phyloP scores from a whole-genome alignment of 2,888 invertebrate species.

The Coremacera marginata region DNA sequence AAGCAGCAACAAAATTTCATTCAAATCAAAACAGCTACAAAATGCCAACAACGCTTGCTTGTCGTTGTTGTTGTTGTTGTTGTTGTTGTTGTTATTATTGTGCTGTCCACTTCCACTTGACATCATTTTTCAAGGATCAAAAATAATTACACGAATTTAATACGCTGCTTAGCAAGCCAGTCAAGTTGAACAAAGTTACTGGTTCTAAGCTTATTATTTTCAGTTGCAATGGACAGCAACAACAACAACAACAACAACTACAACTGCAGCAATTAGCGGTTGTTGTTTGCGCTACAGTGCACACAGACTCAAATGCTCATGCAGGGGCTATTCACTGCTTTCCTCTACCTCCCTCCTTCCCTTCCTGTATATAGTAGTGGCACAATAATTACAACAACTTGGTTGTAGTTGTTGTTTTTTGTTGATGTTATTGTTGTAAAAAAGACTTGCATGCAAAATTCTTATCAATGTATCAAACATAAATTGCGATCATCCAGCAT shows the following conservation, averaged over 20 bases:
- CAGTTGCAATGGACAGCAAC: not conserved
- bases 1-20: too few relatives aligned
- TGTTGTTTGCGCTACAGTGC: slow-evolving; percentile 16
- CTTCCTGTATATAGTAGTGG: not conserved
- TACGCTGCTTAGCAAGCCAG: not conserved
- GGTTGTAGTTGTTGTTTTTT: not conserved
- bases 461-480: too few relatives aligned
- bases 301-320: slow-evolving; percentile 13
- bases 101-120: too few relatives aligned
- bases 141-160: too few relatives aligned
- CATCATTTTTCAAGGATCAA: too few relatives aligned
- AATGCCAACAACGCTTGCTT: too few relatives aligned
- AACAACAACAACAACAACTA: not conserved
- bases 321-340: slow-evolving; percentile 23
- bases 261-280: slow-evolving; percentile 21
- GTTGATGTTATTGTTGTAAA: not conserved
- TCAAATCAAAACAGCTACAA: too few relatives aligned
- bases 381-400: not conserved
- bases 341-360: not conserved
- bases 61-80: too few relatives aligned
- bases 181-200: not conserved
- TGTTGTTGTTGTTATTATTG: too few relatives aligned
- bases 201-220: slow-evolving; percentile 23
- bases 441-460: too few relatives aligned
- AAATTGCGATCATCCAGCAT: too few relatives aligned